These are phyloP conservation scores for Lepidocyrtoides sp. DNA, from an alignment of 2,888 invertebrate species.

Conservation along the genomic window DNA sequence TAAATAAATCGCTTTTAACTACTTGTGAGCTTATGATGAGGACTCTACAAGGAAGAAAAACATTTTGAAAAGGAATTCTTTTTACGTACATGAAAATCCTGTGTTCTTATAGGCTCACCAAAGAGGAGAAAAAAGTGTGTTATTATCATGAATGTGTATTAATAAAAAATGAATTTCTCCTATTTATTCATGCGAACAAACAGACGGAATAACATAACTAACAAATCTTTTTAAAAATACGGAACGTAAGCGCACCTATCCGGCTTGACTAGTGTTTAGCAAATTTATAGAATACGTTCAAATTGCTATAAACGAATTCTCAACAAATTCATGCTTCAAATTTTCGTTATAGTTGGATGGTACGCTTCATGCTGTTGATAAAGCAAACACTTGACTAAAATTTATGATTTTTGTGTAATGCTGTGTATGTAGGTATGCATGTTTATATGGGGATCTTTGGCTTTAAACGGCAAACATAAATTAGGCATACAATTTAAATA, in stretches of 20 bases:
- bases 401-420: no score
- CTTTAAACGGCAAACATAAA: background rate
- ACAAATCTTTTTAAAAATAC: background rate
- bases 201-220: background rate
- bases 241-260: no score
- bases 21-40: conserved; percentile 47
- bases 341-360: no score
- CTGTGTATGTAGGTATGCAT: no score
- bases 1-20: conserved; percentile 80
- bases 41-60: conserved; percentile 39
- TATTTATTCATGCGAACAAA: conserved; percentile 53
- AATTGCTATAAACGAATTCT: no score
- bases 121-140: conserved; percentile 45
- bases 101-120: background rate
- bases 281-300: no score
- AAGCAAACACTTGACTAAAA: no score
- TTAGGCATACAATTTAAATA: background rate
- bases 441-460: no score
- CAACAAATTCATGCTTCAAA: no score
- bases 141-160: background rate
- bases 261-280: no score
- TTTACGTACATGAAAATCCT: background rate
- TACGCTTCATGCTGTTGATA: no score
- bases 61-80: background rate
- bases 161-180: conserved; percentile 63